These are phyloP conservation scores for Lycorma delicatula DNA, from an alignment of 1,140 invertebrate genomes.

Conservation along the genomic window DNA sequence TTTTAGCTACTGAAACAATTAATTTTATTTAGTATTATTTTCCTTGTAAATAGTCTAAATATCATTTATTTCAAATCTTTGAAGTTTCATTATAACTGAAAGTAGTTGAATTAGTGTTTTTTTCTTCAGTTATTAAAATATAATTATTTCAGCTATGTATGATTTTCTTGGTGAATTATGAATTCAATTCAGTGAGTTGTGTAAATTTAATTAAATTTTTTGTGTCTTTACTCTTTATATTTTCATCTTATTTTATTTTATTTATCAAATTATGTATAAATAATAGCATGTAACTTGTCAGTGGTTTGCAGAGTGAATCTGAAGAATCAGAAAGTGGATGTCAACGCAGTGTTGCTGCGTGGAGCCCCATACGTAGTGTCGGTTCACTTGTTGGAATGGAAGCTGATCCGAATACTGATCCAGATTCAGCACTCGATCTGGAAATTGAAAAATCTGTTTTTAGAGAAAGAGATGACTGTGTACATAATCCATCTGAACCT, in stretches of 20 bases:
- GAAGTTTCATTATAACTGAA: no score
- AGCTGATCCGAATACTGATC: constrained; percentile 67
- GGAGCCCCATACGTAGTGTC: constrained; percentile 73
- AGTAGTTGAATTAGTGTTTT: no score
- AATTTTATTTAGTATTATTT: no score
- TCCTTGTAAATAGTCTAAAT: no score
- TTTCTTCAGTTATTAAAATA: no score
- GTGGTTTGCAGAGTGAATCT: no score
- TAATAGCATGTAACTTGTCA: no score
- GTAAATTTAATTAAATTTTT: background rate
- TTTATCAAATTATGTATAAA: background rate
- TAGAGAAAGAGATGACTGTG: constrained; percentile 56
- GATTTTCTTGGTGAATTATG: no score
- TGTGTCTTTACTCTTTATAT: background rate
- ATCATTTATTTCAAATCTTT: no score
- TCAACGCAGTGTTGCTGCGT: constrained; percentile 45
- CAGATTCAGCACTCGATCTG: constrained; percentile 62
- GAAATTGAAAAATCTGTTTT: constrained; percentile 54
- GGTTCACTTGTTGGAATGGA: constrained; percentile 70
- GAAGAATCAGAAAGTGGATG: no score
- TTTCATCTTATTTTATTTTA: background rate
- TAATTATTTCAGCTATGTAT: no score
- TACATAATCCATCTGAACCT: constrained; percentile 46
- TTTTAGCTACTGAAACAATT: no score
- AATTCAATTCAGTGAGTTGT: background rate